Evolutionary conservation across 2,797 vertebrate genomes (phyloP).

Genomic region (Rhynchonycteris naso): DNA sequence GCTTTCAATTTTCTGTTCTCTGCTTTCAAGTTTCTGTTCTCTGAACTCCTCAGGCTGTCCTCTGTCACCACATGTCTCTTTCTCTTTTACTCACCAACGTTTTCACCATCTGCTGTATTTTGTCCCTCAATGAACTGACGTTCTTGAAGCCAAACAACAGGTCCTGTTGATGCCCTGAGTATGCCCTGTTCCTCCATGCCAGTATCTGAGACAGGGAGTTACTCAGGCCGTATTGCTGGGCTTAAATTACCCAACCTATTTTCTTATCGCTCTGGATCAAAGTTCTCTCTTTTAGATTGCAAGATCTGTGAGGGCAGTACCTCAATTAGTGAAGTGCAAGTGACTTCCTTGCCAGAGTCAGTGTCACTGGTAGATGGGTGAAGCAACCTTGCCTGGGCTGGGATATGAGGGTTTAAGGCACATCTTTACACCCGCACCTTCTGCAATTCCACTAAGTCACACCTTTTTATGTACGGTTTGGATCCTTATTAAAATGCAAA

Average conservation of each 20-base stretch:
- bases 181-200: not conserved
- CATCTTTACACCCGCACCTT: not conserved
- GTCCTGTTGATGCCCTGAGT: not conserved
- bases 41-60: slow-evolving; percentile 33
- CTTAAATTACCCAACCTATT: not conserved
- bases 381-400: not conserved
- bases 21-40: slow-evolving; percentile 31
- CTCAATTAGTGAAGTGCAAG: not conserved
- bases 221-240: not conserved
- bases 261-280: not conserved
- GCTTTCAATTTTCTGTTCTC: not conserved
- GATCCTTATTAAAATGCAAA: slow-evolving; percentile 28
- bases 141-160: slow-evolving; percentile 41
- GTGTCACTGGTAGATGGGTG: not conserved
- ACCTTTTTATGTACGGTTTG: not conserved
- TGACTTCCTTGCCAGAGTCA: not conserved
- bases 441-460: not conserved
- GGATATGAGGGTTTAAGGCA: not conserved
- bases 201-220: not conserved
- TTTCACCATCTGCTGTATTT: slow-evolving; percentile 19
- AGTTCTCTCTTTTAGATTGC: slow-evolving; percentile 28
- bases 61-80: not conserved
- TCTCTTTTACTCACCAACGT: slow-evolving; percentile 10
- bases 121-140: not conserved
- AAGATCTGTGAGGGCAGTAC: not conserved